Base-by-base conservation (phyloP, 1,140 invertebrate genomes). In the Magallana ariakensis region DNA sequence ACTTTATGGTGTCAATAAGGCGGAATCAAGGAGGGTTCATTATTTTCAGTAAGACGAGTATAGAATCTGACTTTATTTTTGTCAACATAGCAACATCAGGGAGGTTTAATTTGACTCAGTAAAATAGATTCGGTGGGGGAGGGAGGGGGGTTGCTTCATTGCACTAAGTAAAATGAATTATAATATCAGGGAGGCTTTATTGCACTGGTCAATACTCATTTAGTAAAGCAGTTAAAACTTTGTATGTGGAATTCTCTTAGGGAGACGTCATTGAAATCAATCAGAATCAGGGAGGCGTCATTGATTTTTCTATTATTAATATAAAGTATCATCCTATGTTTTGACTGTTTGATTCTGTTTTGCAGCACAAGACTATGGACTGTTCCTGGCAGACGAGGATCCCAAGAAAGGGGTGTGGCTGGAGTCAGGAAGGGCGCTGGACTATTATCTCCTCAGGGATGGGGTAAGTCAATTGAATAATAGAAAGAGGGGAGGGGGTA, bases 401-500 rank as follows among this genome's bases (percentile, higher is more conserved):
- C 97, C 97, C 88, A 99, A 98, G 94, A 99, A 99, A 93, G 99
- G 98, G 53, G 97, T 99, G 81, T 99, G 99, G 99, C 95, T 99
- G 90, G 99, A 99, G 94, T 96, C 97, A 11, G 98, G 97, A 1
- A 95, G 98, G 84, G 97, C 97, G 90, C 95, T 99, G 83, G 98
- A 99, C 95, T 99, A 99, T 95, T 99, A 99, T 95, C 97, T 99
- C 91, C 96, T 99, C 66, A 96, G 98, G 93, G 99, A 97, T 95
- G 98, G 98, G 87, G 96, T 97, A 94, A 94, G 96, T 94, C 57
- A 46, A 6, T n/a, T n/a, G n/a, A n/a, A n/a, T 7, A n/a, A 11
- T 19, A 53, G 46, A 26, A 46, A 46, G 33, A 46, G 33, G 33
- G 33, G 33, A 46, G 33, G 33, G 33, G 33, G 33, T 46, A 99